phyloP scores from a whole-genome alignment of 35 echinoderm and acorn worm species.

The Diadema setosum region DNA sequence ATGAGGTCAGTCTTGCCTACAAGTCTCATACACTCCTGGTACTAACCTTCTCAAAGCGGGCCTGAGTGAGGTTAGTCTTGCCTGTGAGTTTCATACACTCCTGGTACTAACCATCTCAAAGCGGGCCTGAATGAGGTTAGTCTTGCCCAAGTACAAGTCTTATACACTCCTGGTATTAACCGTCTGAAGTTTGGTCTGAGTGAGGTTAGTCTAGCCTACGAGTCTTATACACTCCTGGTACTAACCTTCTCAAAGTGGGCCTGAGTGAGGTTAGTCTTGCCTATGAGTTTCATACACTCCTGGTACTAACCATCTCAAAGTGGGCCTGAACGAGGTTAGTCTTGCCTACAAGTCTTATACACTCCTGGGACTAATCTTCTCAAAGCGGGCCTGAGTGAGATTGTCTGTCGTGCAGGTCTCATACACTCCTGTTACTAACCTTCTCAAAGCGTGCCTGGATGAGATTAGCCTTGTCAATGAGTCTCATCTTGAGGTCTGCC shows the following conservation, averaged over 20 bases:
- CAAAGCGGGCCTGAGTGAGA: too few species aligned
- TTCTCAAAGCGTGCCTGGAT: constrained; percentile 99
- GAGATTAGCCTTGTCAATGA: constrained; percentile 97
- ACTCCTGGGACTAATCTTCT: too few species aligned
- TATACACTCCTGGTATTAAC: too few species aligned
- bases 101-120: too few species aligned
- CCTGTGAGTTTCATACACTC: constrained; percentile 92
- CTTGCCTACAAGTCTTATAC: too few species aligned
- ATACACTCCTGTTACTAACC: neutral
- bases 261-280: constrained; percentile 95
- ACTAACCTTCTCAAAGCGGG: constrained; percentile 94
- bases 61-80: constrained; percentile 94
- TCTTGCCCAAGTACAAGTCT: too few species aligned
- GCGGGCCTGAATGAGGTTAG: too few species aligned
- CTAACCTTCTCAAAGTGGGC: constrained; percentile 95
- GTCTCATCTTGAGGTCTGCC: constrained; percentile 93
- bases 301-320: too few species aligned
- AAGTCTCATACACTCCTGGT: neutral
- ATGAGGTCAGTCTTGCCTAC: neutral
- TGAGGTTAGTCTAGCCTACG: neutral
- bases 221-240: neutral
- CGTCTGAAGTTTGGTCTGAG: too few species aligned
- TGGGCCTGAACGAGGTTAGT: too few species aligned
- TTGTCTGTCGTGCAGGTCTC: neutral
- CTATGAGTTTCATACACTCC: constrained; percentile 92